Evolutionary conservation across 2,797 vertebrate species (phyloP).

Genomic region (Acanthurus tractus): DNA sequence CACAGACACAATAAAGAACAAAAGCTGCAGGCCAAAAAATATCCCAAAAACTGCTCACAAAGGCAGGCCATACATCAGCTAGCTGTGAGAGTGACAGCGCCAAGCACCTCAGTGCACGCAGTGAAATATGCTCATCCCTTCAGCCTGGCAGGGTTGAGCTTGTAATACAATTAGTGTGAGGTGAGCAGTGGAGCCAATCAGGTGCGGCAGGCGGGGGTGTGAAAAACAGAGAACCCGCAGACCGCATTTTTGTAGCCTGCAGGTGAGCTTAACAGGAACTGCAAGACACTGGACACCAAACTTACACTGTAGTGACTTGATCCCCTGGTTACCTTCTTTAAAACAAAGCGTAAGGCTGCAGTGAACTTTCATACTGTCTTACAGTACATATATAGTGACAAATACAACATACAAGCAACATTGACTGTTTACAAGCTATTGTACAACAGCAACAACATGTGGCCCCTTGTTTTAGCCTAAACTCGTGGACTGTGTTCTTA

Average conservation of each 20-base stretch:
- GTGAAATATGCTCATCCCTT: constrained; percentile 63
- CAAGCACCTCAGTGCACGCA: constrained; percentile 58
- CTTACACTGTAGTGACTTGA: not conserved
- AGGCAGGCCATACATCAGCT: constrained; percentile 46
- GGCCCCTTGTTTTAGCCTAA: not conserved
- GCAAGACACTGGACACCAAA: constrained; percentile 15
- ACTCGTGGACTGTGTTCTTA: not conserved
- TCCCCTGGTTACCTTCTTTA: not conserved
- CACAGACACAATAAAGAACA: constrained; percentile 18
- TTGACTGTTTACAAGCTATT: not conserved
- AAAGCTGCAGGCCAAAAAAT: constrained; percentile 31
- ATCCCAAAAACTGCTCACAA: constrained; percentile 17
- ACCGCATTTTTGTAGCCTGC: constrained; percentile 35
- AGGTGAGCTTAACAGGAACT: constrained; percentile 34
- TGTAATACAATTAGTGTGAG: constrained; percentile 58
- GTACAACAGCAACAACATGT: not conserved
- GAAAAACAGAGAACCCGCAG: constrained; percentile 38
- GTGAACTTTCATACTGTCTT: not conserved
- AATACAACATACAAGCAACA: not conserved
- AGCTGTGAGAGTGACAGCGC: constrained; percentile 62
- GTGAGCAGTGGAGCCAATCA: constrained; percentile 36
- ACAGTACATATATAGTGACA: not conserved
- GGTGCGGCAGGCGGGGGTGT: constrained; percentile 24
- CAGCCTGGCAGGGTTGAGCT: constrained; percentile 44
- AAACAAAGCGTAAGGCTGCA: constrained; percentile 8